Conservation (phyloP, 2,888 invertebrate genomes). For the Rhaphigaster nebulosa region DNA sequence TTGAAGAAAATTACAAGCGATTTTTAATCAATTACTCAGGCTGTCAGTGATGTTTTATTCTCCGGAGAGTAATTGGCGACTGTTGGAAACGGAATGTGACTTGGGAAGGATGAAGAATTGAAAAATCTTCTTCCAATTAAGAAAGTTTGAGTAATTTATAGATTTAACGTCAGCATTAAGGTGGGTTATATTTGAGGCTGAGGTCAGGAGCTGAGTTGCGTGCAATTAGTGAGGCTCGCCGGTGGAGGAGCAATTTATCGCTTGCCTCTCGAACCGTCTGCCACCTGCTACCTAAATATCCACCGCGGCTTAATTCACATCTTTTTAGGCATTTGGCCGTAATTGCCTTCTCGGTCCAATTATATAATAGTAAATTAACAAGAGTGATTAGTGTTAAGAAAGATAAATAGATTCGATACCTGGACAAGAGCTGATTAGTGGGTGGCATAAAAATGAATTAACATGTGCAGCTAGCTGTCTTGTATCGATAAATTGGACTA, state of each 20-base stretch:
- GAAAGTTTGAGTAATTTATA: conserved; percentile 55
- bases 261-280: not conserved
- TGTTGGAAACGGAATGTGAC: not conserved
- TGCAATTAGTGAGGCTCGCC: not conserved
- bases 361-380: no score
- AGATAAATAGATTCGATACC: no score
- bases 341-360: no score
- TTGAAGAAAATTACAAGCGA: conserved; percentile 10
- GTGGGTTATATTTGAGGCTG: not conserved
- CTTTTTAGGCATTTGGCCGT: not conserved
- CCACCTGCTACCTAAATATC: conserved; percentile 24
- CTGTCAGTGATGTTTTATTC: conserved; percentile 46
- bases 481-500: no score
- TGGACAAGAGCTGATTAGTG: no score
- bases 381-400: no score
- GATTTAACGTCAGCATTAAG: conserved; percentile 17
- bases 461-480: no score
- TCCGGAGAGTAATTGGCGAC: not conserved
- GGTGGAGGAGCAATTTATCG: not conserved
- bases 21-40: conserved; percentile 40
- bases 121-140: conserved; percentile 51
- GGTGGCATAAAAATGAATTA: no score
- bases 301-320: not conserved
- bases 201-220: conserved; percentile 18
- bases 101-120: not conserved